Base-by-base conservation (phyloP, 2,113 vertebrate species). In the Hiodon tergisus region DNA sequence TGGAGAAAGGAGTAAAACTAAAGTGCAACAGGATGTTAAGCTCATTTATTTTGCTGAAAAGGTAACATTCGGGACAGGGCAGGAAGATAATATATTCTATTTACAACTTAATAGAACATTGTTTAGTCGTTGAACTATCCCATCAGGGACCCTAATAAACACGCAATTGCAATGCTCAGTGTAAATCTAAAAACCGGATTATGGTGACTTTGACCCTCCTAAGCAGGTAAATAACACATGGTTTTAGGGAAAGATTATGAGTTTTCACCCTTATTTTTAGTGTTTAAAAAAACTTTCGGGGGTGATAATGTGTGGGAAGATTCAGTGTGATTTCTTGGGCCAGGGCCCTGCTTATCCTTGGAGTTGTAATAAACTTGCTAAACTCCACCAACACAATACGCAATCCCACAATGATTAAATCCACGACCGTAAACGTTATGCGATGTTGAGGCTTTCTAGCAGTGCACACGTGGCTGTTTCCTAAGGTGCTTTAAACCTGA, bases 151-250 rank as follows among this genome's bases (percentile, higher is more conserved):
- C n/a, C n/a, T n/a, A n/a, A n/a, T n/a, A n/a, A n/a, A n/a, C n/a
- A n/a, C n/a, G n/a, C n/a, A n/a, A n/a, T n/a, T 63, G 55, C 74
- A 66, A 77, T 55, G 53, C 51, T 46, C 67, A 70, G 9, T 76
- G 17, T 71, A 50, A 16, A 74, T 77, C 66, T 60, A n/a, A 79
- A n/a, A 73, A 70, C 66, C 52, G 57, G 70, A 47, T 57, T 47
- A 72, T 31, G 57, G 67, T 31, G 31, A 58, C 57, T 68, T 67
- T 48, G 2, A 16, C 53, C 51, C 57, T 68, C 9, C n/a, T 5
- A 47, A 50, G 59, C n/a, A 53, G 17, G 51, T 58, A 53, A 58
- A 61, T 60, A 70, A 31, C 47, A 69, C 46, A 73, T 65, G 53
- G 55, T 47, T 48, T 31, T 16, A 31, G 61, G 14, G 17, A 62